Evolutionary conservation across 2,797 vertebrate species (phyloP), one percentile per base, ranked within the genome.

Genomic region (Uromys caudimaculatus): DNA sequence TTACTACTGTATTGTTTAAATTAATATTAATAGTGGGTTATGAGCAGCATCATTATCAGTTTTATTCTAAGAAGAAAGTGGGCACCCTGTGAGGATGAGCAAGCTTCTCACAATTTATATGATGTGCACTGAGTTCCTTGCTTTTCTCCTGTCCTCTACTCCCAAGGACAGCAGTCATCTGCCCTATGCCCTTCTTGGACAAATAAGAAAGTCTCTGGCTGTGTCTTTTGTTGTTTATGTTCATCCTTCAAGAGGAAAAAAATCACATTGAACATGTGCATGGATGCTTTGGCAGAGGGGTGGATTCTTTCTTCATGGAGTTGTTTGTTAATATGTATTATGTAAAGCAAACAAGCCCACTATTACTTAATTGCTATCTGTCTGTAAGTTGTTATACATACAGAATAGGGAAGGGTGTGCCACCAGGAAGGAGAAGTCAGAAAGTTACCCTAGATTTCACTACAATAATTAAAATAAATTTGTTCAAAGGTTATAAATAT

Each of bases 131-230:
- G 2, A 13, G 2, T 13, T 2, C 0, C 1, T 2, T 38, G 1
- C 1, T 8, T 1, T 2, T 32, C 2, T n/a, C 24, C 12, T 77
- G 24, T 23, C 12, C 3, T 78, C 11, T 11, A n/a, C 4, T 79
- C 8, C 0, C 21, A 50, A 32, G 17, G 88, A 38, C 12, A 89
- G 8, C 11, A 54, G 12, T 32, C 14, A 4, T 67, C 24, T 83
- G 35, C 3, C 8, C 50, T 16, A 38, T 81, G 9, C 69, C 5
- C 21, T 0, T 27, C 52, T 56, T 17, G 92, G 13, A 88, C 21
- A 89, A 76, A 56, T 14, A 89, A 54, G 1, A 81, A 29, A 38
- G 73, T 77, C 3, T 3, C 41, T 3, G 9, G 2, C 0, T 62
- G 52, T 82, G 4, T 14, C 1, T 1, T 71, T 95, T 89, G 1